These are phyloP conservation scores for Tetragonisca angustula DNA, from an alignment of 2,888 invertebrate species.

Conservation along the genomic window DNA sequence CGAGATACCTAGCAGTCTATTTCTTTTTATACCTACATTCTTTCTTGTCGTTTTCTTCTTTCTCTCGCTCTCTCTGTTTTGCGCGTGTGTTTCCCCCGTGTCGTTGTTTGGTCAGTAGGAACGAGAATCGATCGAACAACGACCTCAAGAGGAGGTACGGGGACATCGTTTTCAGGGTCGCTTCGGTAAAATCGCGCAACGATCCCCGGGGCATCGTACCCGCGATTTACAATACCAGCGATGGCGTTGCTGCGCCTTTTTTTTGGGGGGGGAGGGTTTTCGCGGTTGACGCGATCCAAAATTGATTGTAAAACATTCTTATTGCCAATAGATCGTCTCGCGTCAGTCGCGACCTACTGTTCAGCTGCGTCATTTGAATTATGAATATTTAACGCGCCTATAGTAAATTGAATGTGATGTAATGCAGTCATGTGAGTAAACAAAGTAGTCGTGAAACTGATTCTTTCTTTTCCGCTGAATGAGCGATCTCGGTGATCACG, in stretches of 20 bases:
- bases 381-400: background rate
- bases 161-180: conserved; percentile 31
- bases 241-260: conserved; percentile 15
- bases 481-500: background rate
- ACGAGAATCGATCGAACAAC: conserved; percentile 41
- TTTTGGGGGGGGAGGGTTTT: background rate
- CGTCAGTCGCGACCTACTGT: background rate
- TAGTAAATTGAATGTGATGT: conserved; percentile 32
- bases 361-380: background rate
- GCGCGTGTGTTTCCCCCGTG: no score
- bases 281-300: background rate
- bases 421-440: conserved; percentile 35
- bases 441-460: conserved; percentile 27
- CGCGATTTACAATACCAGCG: conserved; percentile 1
- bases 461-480: background rate
- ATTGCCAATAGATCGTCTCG: no score
- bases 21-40: background rate
- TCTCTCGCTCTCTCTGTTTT: no score
- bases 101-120: background rate
- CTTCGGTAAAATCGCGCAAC: conserved; percentile 16
- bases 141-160: conserved; percentile 23
- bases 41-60: background rate
- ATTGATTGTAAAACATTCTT: background rate
- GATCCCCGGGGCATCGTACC: conserved; percentile 33
- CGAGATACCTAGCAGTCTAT: no score